Conservation (phyloP, 2,113 vertebrate species). For the Tragelaphus strepsiceros region DNA sequence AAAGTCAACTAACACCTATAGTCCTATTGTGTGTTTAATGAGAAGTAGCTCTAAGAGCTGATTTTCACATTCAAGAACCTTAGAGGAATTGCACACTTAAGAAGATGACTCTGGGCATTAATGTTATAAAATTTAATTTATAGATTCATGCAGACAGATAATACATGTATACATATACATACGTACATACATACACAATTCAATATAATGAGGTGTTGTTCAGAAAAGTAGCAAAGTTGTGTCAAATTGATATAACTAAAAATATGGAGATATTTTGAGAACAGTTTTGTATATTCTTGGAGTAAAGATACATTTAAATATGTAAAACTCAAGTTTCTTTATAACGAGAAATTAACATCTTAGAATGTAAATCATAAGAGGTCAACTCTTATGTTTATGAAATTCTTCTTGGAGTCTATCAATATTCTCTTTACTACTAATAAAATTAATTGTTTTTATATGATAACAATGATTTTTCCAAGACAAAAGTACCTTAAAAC, state of each 20-base stretch:
- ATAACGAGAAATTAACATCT: neutral
- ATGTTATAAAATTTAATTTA: neutral
- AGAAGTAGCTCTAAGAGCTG: neutral
- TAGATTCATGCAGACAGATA: neutral
- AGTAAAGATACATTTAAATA: neutral
- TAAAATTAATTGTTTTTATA: too few relatives aligned
- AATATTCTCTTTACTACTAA: too few relatives aligned
- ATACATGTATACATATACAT: neutral
- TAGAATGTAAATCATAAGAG: neutral
- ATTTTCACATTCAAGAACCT: neutral
- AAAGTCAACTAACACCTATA: neutral
- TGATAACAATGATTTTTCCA: too few relatives aligned
- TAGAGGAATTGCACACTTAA: neutral
- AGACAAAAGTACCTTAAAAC: too few relatives aligned
- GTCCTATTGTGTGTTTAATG: neutral
- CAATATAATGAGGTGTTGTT: neutral
- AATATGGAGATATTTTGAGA: neutral
- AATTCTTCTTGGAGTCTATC: neutral
- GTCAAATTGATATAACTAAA: neutral
- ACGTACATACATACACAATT: neutral
- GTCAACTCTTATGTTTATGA: neutral
- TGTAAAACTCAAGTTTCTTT: conserved; percentile 23
- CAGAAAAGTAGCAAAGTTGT: neutral
- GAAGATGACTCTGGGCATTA: neutral
- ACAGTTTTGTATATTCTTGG: neutral